A percentile compares a stretch with the other conserved stretches of the same genome.
Conservation (phyloP, 1,140 invertebrate species). For the Listronotus bonariensis region DNA sequence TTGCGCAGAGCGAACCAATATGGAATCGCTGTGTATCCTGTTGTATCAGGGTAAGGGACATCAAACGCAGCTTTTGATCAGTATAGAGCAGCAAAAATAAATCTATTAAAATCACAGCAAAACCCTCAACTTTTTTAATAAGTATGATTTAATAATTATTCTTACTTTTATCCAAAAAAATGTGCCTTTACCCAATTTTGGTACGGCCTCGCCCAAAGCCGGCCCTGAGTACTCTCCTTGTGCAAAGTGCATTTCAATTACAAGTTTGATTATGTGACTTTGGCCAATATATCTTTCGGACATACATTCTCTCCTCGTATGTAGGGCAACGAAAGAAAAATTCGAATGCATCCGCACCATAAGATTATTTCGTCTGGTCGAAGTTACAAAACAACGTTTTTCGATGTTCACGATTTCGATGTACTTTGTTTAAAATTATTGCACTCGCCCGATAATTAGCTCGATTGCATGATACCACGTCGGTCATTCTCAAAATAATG, state of each 20-base stretch:
- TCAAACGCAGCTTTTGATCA: no score
- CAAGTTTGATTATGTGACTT: constrained; percentile 30
- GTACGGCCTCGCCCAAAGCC: no score
- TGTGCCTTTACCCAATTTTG: no score
- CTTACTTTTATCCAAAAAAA: no score
- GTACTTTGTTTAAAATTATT: constrained; percentile 28
- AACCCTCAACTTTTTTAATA: no score
- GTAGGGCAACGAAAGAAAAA: constrained; percentile 36
- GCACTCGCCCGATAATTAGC: constrained; percentile 20
- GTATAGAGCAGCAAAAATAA: no score
- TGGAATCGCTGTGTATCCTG: no score
- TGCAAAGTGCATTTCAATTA: constrained; percentile 20
- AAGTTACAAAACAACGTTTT: constrained; percentile 35
- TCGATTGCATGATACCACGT: constrained; percentile 25
- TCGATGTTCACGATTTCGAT: constrained; percentile 29
- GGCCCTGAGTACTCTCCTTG: neutral
- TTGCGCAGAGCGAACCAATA: no score
- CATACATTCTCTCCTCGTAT: constrained; percentile 31
- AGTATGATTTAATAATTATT: no score
- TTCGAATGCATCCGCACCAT: constrained; percentile 23
- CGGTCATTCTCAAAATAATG: constrained; percentile 29
- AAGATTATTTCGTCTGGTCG: constrained; percentile 33
- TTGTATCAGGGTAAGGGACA: no score
- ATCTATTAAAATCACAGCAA: no score
- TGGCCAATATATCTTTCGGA: constrained; percentile 31